Evolutionary conservation across 2,797 vertebrate species (phyloP).

Genomic region (Tapirus indicus): DNA sequence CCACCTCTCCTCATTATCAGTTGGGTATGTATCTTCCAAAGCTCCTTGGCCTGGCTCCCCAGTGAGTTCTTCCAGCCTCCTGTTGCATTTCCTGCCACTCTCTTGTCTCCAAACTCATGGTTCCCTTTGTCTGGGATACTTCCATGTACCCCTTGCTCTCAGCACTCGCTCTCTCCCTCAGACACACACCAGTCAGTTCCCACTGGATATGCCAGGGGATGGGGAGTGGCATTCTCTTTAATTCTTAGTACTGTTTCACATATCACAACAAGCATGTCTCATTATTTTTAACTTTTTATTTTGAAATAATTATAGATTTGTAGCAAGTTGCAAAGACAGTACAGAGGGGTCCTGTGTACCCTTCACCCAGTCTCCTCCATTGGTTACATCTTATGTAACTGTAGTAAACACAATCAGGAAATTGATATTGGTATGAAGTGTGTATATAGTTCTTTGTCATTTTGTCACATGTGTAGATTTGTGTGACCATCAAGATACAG

Average conservation of each 20-base stretch:
- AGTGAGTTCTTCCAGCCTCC: not conserved
- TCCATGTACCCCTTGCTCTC: not conserved
- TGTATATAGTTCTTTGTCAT: not conserved
- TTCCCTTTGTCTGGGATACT: not conserved
- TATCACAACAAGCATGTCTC: not conserved
- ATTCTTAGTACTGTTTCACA: not conserved
- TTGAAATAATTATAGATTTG: not conserved
- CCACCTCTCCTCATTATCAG: not conserved
- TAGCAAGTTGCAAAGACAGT: not conserved
- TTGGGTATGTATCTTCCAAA: not conserved
- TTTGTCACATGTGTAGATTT: not conserved
- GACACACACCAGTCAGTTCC: not conserved
- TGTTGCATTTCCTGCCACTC: not conserved
- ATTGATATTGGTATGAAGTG: not conserved
- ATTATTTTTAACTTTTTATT: not conserved
- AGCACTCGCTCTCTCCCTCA: not conserved
- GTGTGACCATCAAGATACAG: not conserved
- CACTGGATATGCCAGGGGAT: not conserved
- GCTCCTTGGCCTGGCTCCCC: not conserved
- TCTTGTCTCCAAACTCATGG: not conserved
- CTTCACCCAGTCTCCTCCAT: not conserved
- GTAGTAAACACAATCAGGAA: not conserved
- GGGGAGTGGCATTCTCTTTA: not conserved
- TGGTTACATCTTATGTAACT: not conserved
- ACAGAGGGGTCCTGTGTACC: not conserved